Evolutionary conservation across 2,888 invertebrate genomes (phyloP), one percentile per base, ranked within the genome.

Genomic region (Hydrotaea cyrtoneurina): DNA sequence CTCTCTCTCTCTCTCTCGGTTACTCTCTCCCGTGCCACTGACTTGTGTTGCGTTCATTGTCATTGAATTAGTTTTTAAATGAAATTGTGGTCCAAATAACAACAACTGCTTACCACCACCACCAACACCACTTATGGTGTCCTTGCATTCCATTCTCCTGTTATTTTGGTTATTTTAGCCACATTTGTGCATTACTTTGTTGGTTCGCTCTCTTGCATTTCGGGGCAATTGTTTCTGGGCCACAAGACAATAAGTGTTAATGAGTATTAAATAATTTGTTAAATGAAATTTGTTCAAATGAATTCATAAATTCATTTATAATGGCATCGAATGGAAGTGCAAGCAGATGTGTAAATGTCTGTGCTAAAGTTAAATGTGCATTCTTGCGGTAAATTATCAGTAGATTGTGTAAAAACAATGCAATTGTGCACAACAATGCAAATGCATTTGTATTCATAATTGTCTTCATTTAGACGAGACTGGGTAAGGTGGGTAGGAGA

Each of bases 191-290:
- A 64, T 53, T 43, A 53, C 78, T 78, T 78, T 1, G 50, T 39
- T 78, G 31, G 19, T n/a, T 26, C 69, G 73, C 73, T 78, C 78
- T 78, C 78, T 78, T 74, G 74, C 59, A 39, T 64, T 31, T 7
- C 3, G 31, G 64, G 59, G 39, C 43, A 19, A 19, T 43, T 15
- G 21, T 55, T 74, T 19, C 23, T 23, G 59, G 13, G 19, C 57
- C 62, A 39, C 26, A 76, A 43, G 81, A 81, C 72, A 81, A 84
- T 76, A 76, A 72, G 26, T 76, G 72, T 73, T 81, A 84, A 84
- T 84, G 46, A 78, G 21, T 80, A 53, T 55, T 71, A 72, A 75
- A 76, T 72, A 76, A 62, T 75, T 50, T 71, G 59, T 53, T 36
- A 77, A 77, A 46, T 69, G 15, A 59, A 50, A 74, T 69, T 59